A percentile compares a stretch with the other conserved stretches of the same genome.
Evolutionary conservation across 2,888 invertebrate genomes (phyloP).

Genomic region (Rhabditophanes sp.): DNA sequence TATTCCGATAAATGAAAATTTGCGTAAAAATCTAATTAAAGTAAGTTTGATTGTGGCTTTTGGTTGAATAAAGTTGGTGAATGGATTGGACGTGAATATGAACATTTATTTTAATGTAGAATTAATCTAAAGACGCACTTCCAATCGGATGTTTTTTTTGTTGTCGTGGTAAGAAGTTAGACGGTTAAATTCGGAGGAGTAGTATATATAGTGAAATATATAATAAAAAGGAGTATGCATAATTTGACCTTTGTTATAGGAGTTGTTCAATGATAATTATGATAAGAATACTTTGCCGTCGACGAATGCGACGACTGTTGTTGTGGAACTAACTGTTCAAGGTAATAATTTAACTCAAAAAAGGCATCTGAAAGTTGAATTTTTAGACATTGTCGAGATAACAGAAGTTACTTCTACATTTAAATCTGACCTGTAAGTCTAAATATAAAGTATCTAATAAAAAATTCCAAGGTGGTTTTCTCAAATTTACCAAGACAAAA

Average conservation of each 20-base stretch:
- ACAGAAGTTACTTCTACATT: too few relatives aligned
- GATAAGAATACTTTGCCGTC: constrained; percentile 43
- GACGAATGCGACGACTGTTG: constrained; percentile 30
- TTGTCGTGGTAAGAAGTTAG: not conserved
- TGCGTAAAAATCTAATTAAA: constrained; percentile 23
- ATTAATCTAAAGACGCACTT: not conserved
- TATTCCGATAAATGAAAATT: constrained; percentile 19
- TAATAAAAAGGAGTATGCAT: not conserved
- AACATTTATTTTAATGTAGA: not conserved
- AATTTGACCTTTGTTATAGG: constrained; percentile 13
- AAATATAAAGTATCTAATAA: not conserved
- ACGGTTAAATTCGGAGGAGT: constrained; percentile 2
- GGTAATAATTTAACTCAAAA: constrained; percentile 37
- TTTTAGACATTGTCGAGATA: too few relatives aligned
- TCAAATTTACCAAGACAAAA: constrained; percentile 42
- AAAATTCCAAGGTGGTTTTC: too few relatives aligned
- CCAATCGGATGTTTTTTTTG: not conserved
- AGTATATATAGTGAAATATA: constrained; percentile 7
- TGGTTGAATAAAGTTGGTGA: too few relatives aligned
- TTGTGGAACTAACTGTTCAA: constrained; percentile 42
- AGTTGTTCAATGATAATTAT: constrained; percentile 32
- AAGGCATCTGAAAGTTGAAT: too few relatives aligned
- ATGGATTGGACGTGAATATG: too few relatives aligned
- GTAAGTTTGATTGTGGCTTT: constrained; percentile 7
- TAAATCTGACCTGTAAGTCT: too few relatives aligned